These are phyloP conservation scores for Myripristis jacobus DNA, from an alignment of 2,797 vertebrate species.

Conservation along the genomic window DNA sequence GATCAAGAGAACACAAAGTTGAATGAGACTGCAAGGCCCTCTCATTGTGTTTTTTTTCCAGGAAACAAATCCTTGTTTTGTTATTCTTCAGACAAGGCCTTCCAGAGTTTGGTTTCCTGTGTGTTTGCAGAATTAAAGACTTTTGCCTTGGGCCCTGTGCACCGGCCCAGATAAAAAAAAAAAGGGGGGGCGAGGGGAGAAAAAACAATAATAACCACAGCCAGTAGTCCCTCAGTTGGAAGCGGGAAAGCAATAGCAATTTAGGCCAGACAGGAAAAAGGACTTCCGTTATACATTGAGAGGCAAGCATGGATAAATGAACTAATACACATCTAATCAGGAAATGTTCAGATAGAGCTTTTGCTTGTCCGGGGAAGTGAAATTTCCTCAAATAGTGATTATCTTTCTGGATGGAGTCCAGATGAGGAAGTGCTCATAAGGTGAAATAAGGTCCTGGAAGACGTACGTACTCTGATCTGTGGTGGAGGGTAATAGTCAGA, in stretches of 20 bases:
- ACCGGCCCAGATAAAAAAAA: constrained; percentile 40
- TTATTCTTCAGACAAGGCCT: constrained; percentile 52
- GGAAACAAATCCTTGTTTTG: constrained; percentile 61
- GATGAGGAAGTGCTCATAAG: constrained; percentile 52
- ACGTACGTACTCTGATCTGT: constrained; percentile 48
- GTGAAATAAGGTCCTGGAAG: constrained; percentile 51
- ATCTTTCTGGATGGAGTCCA: constrained; percentile 62
- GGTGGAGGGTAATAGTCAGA: constrained; percentile 6
- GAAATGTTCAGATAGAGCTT: constrained; percentile 62
- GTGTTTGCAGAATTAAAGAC: constrained; percentile 57
- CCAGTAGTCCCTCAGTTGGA: constrained; percentile 43
- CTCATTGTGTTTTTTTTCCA: constrained; percentile 32
- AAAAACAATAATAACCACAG: constrained; percentile 35
- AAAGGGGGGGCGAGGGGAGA: background rate
- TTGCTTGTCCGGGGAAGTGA: constrained; percentile 40
- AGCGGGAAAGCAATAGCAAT: constrained; percentile 56
- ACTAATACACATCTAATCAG: constrained; percentile 64
- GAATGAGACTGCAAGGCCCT: constrained; percentile 24
- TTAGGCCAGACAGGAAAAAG: constrained; percentile 31
- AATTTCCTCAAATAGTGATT: constrained; percentile 66
- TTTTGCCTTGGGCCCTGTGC: constrained; percentile 41
- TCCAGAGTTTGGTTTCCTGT: constrained; percentile 45
- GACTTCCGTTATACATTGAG: constrained; percentile 27
- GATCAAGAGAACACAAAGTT: constrained; percentile 27
- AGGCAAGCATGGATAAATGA: constrained; percentile 54